Base-by-base conservation (phyloP, 2,797 vertebrate species). In the Chaetodon trifasciatus region DNA sequence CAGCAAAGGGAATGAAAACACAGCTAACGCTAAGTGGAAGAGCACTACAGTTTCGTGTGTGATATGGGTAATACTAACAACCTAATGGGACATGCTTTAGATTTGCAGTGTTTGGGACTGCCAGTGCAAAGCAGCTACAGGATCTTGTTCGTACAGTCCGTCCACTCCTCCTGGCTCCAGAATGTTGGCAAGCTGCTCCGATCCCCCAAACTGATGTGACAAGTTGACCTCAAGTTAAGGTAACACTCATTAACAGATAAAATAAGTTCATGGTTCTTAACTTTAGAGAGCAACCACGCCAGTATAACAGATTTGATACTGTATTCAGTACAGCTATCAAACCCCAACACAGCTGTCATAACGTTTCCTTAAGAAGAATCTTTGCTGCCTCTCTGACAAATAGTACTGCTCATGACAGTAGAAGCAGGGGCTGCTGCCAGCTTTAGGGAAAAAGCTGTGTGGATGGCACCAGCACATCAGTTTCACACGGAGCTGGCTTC, bases 71-170 rank as follows among this genome's bases (percentile, higher is more conserved):
- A 72, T 28, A 37, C 2, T 3, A 61, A 23, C 5, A 56, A 32
- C n/a, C 68, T 56, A 63, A 76, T 67, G 11, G 13, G 15, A 61
- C 10, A 60, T 79, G 60, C 49, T 74, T 73, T 81, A 24, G 47
- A 42, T 86, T 81, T 81, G 39, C 72, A 82, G 78, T 5, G 28
- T 77, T 61, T 74, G 39, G 63, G 62, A 72, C 64, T 69, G 70
- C 74, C 42, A 53, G 17, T 50, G 28, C n/a, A 8, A 49, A 72
- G 52, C 19, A 6, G 37, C 65, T 52, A 63, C 69, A 47, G 37
- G 4, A 3, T n/a, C 37, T 53, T 0, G 1, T 73, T 24, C 21
- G 8, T n/a, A 3, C 39, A 3, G 24, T 50, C 70, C 56, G 55
- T 75, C 62, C 42, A n/a, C 10, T 78, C 19, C 37, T 70, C 37